Evolutionary conservation across 1,140 invertebrate genomes (phyloP).

Genomic region (Trichoplusia ni): DNA sequence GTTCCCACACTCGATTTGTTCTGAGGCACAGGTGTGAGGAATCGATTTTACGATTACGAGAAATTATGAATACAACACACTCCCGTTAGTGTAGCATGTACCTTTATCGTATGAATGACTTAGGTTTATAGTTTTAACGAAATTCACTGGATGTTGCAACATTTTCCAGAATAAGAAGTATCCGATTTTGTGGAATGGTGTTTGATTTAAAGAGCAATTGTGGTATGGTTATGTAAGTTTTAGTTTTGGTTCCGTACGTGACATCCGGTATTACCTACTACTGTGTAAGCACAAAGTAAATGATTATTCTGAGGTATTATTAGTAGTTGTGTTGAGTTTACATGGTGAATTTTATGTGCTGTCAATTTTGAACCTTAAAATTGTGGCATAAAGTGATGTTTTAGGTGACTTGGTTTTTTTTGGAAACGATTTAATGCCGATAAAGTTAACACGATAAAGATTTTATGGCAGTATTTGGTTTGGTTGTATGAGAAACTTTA

Average conservation of each 20-base stretch:
- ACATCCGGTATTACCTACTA: too few relatives aligned
- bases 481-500: background rate
- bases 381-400: too few relatives aligned
- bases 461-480: background rate
- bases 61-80: slow-evolving; percentile 8
- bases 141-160: too few relatives aligned
- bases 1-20: slow-evolving; percentile 26
- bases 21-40: slow-evolving; percentile 23
- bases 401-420: background rate
- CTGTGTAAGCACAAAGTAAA: too few relatives aligned
- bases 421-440: background rate
- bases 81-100: background rate
- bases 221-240: too few relatives aligned
- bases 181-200: background rate
- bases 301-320: too few relatives aligned
- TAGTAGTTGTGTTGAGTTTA: too few relatives aligned
- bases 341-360: too few relatives aligned
- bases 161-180: background rate
- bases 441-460: background rate
- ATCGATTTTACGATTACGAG: slow-evolving; percentile 29
- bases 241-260: slow-evolving; percentile 20
- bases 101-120: background rate
- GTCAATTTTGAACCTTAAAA: too few relatives aligned
- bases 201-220: background rate
- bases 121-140: too few relatives aligned